Evolutionary conservation across 2,888 invertebrate genomes (phyloP).

Genomic region (Amiota communis): DNA sequence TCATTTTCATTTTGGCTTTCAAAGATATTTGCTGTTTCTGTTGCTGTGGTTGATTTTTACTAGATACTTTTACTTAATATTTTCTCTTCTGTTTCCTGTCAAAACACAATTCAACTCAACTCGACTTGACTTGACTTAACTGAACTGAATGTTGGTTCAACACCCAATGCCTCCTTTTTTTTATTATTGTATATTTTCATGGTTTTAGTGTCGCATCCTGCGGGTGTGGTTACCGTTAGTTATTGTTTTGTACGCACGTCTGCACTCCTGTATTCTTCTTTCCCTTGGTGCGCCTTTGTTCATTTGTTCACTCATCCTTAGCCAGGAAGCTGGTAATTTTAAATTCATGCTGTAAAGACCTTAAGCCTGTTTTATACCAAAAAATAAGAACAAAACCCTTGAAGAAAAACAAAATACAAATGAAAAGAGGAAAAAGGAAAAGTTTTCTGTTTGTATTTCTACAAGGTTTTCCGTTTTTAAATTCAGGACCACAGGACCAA

Average conservation of each 20-base stretch:
- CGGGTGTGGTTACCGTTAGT: slow-evolving; percentile 17
- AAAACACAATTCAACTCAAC: not conserved
- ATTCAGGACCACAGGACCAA: not conserved
- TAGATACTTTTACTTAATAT: not conserved
- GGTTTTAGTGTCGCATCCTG: slow-evolving; percentile 11
- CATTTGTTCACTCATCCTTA: not conserved
- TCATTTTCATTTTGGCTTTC: not conserved
- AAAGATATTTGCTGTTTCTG: not conserved
- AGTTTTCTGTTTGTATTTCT: slow-evolving; percentile 13
- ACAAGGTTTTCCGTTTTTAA: not conserved
- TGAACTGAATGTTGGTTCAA: no score
- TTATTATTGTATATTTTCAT: no score
- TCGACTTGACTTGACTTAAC: not conserved
- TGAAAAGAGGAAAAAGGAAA: not conserved
- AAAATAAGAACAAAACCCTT: not conserved
- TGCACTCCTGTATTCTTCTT: not conserved
- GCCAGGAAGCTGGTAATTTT: slow-evolving; percentile 12
- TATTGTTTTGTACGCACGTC: not conserved
- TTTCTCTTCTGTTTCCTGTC: slow-evolving; percentile 2
- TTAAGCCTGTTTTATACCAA: not conserved
- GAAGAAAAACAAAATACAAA: no score
- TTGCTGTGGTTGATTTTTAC: not conserved
- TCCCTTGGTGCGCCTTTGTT: not conserved
- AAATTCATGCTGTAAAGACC: slow-evolving; percentile 2
- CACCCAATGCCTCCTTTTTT: no score